Base-by-base conservation (phyloP, 2,888 invertebrate genomes). In the Eristalinus aeneus region DNA sequence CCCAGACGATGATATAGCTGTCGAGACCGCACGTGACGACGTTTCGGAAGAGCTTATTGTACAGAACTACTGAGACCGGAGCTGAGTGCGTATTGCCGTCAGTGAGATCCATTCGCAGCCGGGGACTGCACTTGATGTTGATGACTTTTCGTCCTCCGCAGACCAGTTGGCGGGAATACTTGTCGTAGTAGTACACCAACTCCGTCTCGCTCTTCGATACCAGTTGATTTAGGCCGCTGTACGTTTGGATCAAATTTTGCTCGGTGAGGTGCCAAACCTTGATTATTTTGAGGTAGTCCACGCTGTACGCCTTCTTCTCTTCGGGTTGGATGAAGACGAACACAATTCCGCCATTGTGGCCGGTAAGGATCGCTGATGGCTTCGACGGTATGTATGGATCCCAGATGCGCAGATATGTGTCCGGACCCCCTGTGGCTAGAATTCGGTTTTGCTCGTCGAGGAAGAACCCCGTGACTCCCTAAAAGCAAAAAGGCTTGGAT, bases 1-100 rank as follows among this genome's bases (percentile, higher is more conserved):
- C 95, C 97, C 97, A 97, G 27, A 96, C 95, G 88, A 96, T 96
- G 79, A 97, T 96, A 87, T 95, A 95, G 88, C 97, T 97, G 90
- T 96, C 97, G 91, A 95, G 93, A 74, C 97, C 96, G 71, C 96
- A 96, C 0, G 96, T 96, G 76, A 97, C 94, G 87, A 97, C 93
- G 87, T 95, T 94, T 90, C 95, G 94, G 89, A 96, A 97, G 1
- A 97, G 93, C 16, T 95, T 94, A 92, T 97, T 97, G 91, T 96
- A 97, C 0, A 97, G 93, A 8, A 96, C 94, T 36, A 94, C 94
- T n/a, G 96, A 95, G 60, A 97, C 94, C 8, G 96, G 94, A 72
- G 94, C 94, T 2, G 94, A 93, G 92, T 96, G 96, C 0, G 96
- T 96, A 89, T 94, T 94, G 8, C 96, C 96, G 92, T 96, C 96